Conservation (phyloP, 2,797 vertebrate genomes). For the Lepus townsendii region DNA sequence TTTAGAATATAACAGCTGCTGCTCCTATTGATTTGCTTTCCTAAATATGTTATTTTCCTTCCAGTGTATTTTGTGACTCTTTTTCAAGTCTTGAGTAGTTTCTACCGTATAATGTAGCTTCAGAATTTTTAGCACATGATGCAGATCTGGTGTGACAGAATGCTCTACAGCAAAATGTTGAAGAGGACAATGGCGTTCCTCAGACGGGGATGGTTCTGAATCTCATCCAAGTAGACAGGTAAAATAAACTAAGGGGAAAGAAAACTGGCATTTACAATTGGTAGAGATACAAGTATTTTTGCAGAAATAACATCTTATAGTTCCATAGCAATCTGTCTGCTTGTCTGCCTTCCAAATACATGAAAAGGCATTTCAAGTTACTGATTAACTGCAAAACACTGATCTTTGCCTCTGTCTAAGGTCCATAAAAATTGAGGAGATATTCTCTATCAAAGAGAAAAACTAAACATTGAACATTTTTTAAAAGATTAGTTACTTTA, state of each 20-base stretch:
- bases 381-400: constrained; percentile 76
- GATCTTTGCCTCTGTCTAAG: constrained; percentile 81
- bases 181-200: constrained; percentile 58
- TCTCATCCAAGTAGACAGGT: constrained; percentile 76
- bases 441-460: constrained; percentile 57
- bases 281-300: constrained; percentile 74
- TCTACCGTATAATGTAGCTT: constrained; percentile 37
- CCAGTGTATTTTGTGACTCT: constrained; percentile 32
- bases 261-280: constrained; percentile 81
- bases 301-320: constrained; percentile 79
- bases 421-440: constrained; percentile 73
- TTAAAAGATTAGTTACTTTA: constrained; percentile 33
- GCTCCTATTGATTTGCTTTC: constrained; percentile 41
- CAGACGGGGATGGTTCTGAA: constrained; percentile 63
- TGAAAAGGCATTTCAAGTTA: constrained; percentile 76
- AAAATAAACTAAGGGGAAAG: constrained; percentile 77
- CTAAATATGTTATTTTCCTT: constrained; percentile 59
- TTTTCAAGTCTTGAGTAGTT: constrained; percentile 63
- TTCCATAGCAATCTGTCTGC: constrained; percentile 68
- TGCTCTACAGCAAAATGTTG: constrained; percentile 32
- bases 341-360: constrained; percentile 75
- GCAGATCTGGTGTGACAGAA: constrained; percentile 45
- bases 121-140: constrained; percentile 26
- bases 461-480: constrained; percentile 47
- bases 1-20: constrained; percentile 52